These are phyloP conservation scores for Eurypyga helias DNA, from an alignment of 2,113 vertebrate genomes.

Conservation along the genomic window DNA sequence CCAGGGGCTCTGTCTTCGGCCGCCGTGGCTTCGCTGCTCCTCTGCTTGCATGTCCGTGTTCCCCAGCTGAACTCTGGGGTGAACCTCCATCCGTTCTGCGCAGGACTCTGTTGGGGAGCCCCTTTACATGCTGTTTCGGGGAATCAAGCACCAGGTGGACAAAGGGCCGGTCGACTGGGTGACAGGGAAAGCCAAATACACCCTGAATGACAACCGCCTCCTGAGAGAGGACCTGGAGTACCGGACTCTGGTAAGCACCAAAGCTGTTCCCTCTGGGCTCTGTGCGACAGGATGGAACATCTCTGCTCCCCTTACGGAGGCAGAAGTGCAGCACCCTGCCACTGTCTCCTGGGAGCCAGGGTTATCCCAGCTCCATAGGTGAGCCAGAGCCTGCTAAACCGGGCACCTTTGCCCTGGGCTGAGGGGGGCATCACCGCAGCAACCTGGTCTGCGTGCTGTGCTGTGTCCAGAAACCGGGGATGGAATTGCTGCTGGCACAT, in stretches of 20 bases:
- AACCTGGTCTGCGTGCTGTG: not conserved
- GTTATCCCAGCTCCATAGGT: not conserved
- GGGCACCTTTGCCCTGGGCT: not conserved
- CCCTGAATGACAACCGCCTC: slow-evolving; percentile 95
- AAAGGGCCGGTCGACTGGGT: slow-evolving; percentile 97
- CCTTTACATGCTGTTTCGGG: slow-evolving; percentile 96
- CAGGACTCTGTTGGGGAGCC: slow-evolving; percentile 95
- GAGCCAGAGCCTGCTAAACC: not conserved
- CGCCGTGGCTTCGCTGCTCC: not conserved
- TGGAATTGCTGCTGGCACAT: not conserved
- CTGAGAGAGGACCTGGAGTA: slow-evolving; percentile 96
- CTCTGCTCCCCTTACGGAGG: not conserved
- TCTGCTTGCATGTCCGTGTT: not conserved
- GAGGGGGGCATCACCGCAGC: not conserved
- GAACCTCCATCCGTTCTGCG: not conserved
- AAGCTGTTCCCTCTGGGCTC: not conserved
- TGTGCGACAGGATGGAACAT: not conserved
- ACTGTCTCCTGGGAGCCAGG: not conserved
- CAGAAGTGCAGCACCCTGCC: not conserved
- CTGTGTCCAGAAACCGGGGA: not conserved
- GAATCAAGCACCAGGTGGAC: slow-evolving; percentile 98
- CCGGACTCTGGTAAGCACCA: slow-evolving; percentile 86
- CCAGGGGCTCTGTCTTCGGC: not conserved
- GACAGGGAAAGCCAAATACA: slow-evolving; percentile 96
- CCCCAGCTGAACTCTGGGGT: not conserved